Conservation (phyloP, 2,113 vertebrate species). For the Copsychus sechellarum region DNA sequence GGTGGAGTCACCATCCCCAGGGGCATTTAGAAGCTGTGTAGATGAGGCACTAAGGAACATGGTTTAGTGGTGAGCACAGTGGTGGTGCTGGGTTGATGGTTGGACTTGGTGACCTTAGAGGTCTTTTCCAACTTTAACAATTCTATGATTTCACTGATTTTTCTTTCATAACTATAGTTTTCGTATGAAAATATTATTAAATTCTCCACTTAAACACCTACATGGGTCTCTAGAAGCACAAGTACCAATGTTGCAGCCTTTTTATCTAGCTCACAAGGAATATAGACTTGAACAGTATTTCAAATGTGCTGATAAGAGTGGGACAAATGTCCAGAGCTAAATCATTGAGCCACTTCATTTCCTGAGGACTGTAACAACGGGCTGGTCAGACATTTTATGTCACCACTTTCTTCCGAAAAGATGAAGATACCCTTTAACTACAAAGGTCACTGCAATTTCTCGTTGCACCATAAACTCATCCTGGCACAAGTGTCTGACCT, state of each 20-base stretch:
- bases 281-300: not conserved
- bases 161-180: not conserved
- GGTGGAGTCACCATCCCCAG: no score
- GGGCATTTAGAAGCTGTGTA: not conserved
- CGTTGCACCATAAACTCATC: not conserved
- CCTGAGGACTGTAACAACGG: not conserved
- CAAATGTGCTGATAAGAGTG: not conserved
- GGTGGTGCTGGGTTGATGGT: not conserved
- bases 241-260: not conserved
- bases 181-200: not conserved
- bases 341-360: not conserved
- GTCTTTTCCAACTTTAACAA: not conserved
- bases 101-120: not conserved
- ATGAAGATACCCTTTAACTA: not conserved
- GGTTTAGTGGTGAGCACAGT: not conserved
- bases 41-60: not conserved
- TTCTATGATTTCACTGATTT: not conserved
- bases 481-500: not conserved
- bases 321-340: not conserved
- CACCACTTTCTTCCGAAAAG: not conserved
- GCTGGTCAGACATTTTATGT: not conserved
- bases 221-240: not conserved
- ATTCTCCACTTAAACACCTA: not conserved
- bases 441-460: not conserved
- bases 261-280: not conserved